Evolutionary conservation across 1,140 invertebrate species (phyloP), one percentile per base, ranked within the genome.

Genomic region (Drosophila novamexicana): DNA sequence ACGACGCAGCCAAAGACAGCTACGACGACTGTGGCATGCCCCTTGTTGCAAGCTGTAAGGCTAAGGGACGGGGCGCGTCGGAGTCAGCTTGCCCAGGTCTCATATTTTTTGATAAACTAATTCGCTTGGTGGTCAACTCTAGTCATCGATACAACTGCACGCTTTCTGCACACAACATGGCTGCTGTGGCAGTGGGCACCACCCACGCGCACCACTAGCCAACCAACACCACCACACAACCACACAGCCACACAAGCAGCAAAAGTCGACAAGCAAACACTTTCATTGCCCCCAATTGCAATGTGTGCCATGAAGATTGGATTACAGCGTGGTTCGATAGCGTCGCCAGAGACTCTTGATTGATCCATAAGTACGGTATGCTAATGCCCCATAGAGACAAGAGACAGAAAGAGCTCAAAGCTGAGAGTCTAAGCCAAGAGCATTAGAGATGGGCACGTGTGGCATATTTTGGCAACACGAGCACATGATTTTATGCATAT

Each of bases 21-120:
- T 64, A 61, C 44, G 50, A 40, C 71, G 50, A 40, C 71, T 75
- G 73, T 47, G 71, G 50, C 49, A 32, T 6, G 49, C 29, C 12
- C 6, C 42, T 2, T 37, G 6, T n/a, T 7, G 40, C 6, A 6
- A 9, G 16, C 44, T 6, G 22, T 5, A 40, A 6, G 39, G 1
- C 0, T 40, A 9, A 40, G 39, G 10, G 9, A 6, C 6, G 39
- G 37, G 45, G 45, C 16, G 3, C 0, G 4, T 29, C 22, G 22
- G 22, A 4, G 22, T 29, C 22, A 6, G 45, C 45, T 0, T 10
- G 42, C n/a, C 0, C 29, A 9, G 2, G n/a, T 45, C 42, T 45
- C 42, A 59, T 63, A 82, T 76, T 67, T 73, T 79, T 22, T 76
- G 72, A 75, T 81, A 81, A 85, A 49, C 74, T 67, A 78, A 86